Conservation (phyloP, 2,797 vertebrate species). For the Cygnus olor region DNA sequence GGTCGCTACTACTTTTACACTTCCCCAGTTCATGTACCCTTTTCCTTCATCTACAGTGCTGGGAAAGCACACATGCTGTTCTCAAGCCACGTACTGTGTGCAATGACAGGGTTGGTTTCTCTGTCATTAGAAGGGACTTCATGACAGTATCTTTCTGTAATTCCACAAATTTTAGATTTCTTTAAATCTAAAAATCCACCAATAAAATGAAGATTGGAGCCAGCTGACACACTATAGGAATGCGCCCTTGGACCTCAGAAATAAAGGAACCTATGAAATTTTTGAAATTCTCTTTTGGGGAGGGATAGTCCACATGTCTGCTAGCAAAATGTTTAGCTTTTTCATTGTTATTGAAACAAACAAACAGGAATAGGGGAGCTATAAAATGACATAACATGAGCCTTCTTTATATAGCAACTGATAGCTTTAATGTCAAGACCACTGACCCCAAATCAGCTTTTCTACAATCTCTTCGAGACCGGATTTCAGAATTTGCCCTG, state of each 20-base stretch:
- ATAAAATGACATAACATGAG: neutral
- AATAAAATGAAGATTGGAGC: neutral
- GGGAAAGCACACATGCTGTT: rapidly evolving
- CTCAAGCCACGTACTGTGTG: rapidly evolving
- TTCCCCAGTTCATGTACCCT: neutral
- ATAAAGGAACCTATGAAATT: rapidly evolving
- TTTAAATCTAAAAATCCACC: neutral
- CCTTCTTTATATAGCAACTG: neutral
- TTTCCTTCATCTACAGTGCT: rapidly evolving
- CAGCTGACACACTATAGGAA: neutral
- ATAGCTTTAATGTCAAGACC: neutral
- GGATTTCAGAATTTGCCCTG: neutral
- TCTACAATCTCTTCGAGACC: neutral
- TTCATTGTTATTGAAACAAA: neutral
- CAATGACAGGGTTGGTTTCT: neutral
- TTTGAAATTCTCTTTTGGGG: neutral
- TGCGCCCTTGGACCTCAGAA: neutral
- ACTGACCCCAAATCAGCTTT: neutral
- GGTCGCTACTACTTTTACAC: too few relatives aligned
- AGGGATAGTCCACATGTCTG: neutral
- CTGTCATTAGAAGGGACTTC: neutral
- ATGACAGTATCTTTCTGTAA: neutral
- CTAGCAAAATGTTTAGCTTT: neutral
- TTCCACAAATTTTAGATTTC: neutral
- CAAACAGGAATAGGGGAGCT: neutral